Evolutionary conservation across 2,888 invertebrate species (phyloP).

Genomic region (Aspidiotus destructor): DNA sequence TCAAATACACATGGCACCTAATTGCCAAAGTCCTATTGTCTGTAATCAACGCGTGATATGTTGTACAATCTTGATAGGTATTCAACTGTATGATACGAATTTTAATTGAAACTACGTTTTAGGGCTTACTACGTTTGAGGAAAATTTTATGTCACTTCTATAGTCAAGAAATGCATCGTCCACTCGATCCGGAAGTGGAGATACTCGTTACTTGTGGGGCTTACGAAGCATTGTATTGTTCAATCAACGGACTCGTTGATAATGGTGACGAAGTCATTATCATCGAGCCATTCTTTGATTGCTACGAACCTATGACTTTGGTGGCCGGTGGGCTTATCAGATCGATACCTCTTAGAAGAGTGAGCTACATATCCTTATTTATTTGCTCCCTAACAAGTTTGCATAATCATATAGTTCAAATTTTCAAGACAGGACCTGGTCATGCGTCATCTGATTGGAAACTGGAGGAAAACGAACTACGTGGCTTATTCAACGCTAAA

Average conservation of each 20-base stretch:
- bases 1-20: too few relatives aligned
- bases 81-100: too few relatives aligned
- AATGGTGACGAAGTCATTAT: constrained; percentile 86
- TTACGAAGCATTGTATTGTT: constrained; percentile 82
- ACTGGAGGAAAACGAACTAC: constrained; percentile 71
- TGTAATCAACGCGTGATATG: too few relatives aligned
- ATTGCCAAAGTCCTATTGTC: too few relatives aligned
- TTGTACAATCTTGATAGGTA: too few relatives aligned
- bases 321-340: constrained; percentile 79
- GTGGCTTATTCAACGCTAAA: constrained; percentile 66
- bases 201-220: constrained; percentile 85
- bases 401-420: not conserved
- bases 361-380: constrained; percentile 42
- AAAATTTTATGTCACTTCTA: constrained; percentile 75
- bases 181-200: constrained; percentile 76
- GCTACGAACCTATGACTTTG: constrained; percentile 89
- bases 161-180: constrained; percentile 59
- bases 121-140: constrained; percentile 88
- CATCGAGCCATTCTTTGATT: constrained; percentile 97
- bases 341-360: constrained; percentile 77
- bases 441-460: constrained; percentile 63
- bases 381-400: not conserved
- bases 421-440: not conserved
- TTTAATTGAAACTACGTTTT: constrained; percentile 31
- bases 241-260: constrained; percentile 77